Evolutionary conservation across 2,113 vertebrate genomes (phyloP).

Genomic region (Onychostoma macrolepis): DNA sequence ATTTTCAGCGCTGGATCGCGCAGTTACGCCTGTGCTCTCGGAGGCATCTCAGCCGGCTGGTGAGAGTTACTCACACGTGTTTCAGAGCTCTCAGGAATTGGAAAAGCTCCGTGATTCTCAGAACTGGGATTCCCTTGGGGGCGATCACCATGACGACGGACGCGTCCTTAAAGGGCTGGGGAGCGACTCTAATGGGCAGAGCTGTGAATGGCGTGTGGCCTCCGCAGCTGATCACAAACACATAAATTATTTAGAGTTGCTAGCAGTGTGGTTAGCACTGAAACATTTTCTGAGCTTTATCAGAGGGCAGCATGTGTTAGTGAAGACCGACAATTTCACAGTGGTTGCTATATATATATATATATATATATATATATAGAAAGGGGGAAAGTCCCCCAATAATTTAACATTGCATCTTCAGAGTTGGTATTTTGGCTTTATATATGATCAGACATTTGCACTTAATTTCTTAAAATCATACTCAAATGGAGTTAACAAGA

Average conservation of each 20-base stretch:
- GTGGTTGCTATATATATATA: no score
- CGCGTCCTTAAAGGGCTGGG: background rate
- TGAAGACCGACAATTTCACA: background rate
- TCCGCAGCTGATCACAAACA: background rate
- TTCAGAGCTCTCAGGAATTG: background rate
- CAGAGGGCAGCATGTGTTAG: background rate
- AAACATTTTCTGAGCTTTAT: background rate
- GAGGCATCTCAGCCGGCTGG: background rate
- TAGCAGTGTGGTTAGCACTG: background rate
- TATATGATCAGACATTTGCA: no score
- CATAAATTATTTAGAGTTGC: background rate
- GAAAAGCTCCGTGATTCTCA: background rate
- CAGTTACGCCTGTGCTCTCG: background rate
- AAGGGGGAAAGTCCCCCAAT: no score
- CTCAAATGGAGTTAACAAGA: no score
- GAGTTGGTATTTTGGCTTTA: no score
- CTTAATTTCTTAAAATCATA: no score
- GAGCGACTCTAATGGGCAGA: background rate
- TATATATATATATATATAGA: no score
- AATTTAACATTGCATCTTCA: no score
- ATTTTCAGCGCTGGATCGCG: background rate
- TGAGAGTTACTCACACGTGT: background rate
- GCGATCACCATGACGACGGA: background rate
- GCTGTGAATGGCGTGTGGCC: background rate
- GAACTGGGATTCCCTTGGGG: background rate